Percentiles rank a stretch among this genome's conserved stretches.
Conservation (phyloP, 2,113 vertebrate species). For the Ia io region DNA sequence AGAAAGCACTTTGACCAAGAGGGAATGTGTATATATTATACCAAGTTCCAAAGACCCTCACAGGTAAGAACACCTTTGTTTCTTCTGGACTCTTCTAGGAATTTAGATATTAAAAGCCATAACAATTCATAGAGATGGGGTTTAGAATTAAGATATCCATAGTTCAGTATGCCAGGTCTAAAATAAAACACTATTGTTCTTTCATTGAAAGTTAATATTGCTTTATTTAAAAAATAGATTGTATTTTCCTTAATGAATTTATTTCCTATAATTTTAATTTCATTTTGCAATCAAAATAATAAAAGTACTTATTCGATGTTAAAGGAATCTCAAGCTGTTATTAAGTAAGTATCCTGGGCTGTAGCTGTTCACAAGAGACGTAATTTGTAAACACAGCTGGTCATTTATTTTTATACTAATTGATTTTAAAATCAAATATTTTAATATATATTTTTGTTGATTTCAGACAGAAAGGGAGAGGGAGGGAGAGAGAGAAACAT, state of each 20-base stretch:
- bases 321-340: constrained; percentile 2
- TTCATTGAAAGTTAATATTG: not conserved
- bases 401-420: not conserved
- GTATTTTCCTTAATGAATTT: not conserved
- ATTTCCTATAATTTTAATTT: not conserved
- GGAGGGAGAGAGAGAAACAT: no score
- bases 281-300: not conserved
- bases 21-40: constrained; percentile 99
- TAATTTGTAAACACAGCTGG: not conserved
- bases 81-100: constrained; percentile 14
- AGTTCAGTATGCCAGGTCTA: not conserved
- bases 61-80: constrained; percentile 87
- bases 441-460: no score
- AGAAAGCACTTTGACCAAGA: constrained; percentile 99
- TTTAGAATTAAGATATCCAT: not conserved
- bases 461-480: no score
- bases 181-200: not conserved
- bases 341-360: not conserved
- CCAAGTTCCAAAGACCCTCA: constrained; percentile 99
- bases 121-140: not conserved
- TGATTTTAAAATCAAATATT: constrained; percentile 21
- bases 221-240: not conserved
- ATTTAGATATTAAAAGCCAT: constrained; percentile 9
- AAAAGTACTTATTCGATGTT: not conserved
- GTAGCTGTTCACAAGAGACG: not conserved